Evolutionary conservation across 2,113 vertebrate species (phyloP).

Genomic region (Daboia siamensis): DNA sequence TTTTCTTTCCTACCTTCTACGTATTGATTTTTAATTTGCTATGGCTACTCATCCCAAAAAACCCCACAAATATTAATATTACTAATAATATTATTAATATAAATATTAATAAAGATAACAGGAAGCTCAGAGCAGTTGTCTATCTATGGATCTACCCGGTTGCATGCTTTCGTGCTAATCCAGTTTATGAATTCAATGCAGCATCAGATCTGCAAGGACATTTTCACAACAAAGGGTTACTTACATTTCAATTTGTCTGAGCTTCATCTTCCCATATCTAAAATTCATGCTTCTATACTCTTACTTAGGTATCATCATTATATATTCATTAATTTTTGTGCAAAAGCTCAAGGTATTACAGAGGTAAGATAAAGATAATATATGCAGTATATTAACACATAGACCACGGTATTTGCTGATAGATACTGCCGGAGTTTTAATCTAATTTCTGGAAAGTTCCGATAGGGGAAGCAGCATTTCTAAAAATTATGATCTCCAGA

Average conservation of each 20-base stretch:
- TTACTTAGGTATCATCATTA: conserved; percentile 18
- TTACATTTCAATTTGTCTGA: background rate
- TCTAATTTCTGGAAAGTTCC: conserved; percentile 2
- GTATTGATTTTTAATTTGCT: background rate
- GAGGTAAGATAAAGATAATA: background rate
- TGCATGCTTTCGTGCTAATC: background rate
- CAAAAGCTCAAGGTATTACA: background rate
- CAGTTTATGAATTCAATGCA: background rate
- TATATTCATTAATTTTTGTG: conserved; percentile 35
- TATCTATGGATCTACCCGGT: background rate
- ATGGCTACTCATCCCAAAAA: background rate
- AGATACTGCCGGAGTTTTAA: background rate
- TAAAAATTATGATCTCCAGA: background rate
- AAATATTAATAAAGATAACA: background rate
- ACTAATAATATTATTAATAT: too few species aligned
- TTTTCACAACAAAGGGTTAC: background rate
- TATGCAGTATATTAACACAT: background rate
- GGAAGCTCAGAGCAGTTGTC: background rate
- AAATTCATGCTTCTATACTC: conserved; percentile 23
- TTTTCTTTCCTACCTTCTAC: background rate
- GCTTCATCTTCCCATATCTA: conserved; percentile 18
- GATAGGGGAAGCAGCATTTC: background rate
- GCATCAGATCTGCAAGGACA: background rate
- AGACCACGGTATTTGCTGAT: background rate
- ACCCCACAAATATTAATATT: too few species aligned